Conservation (phyloP, 2,888 invertebrate species). For the Sisyra nigra region DNA sequence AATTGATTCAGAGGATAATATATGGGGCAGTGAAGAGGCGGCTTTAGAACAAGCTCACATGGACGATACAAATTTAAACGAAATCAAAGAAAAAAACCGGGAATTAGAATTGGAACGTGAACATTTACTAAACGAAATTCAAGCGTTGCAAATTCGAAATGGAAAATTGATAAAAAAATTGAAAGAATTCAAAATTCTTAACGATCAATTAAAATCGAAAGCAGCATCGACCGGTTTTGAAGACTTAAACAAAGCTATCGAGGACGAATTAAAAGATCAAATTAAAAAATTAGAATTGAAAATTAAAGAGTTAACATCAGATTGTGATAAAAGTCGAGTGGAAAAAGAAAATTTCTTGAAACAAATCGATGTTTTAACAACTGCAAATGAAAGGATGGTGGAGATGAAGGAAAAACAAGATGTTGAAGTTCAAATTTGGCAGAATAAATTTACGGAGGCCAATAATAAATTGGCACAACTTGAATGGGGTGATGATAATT, state of each 20-base stretch:
- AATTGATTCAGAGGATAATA: constrained; percentile 34
- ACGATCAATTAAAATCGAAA: constrained; percentile 39
- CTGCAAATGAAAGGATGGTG: constrained; percentile 58
- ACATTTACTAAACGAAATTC: constrained; percentile 41
- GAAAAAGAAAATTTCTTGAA: constrained; percentile 55
- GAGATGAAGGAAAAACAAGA: constrained; percentile 74
- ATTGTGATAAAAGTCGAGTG: constrained; percentile 38
- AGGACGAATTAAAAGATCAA: constrained; percentile 62
- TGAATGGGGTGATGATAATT: constrained; percentile 29
- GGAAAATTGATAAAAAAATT: constrained; percentile 69
- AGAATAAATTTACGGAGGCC: constrained; percentile 53
- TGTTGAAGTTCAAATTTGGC: constrained; percentile 54
- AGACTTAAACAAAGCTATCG: constrained; percentile 60
- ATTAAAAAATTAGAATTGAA: constrained; percentile 47
- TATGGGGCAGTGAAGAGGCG: constrained; percentile 36
- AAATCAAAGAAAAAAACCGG: constrained; percentile 40
- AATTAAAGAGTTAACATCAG: constrained; percentile 38
- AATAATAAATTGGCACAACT: constrained; percentile 44
- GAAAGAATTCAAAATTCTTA: constrained; percentile 60
- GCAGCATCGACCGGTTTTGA: constrained; percentile 34
- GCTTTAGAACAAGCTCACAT: constrained; percentile 30
- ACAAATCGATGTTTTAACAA: constrained; percentile 54
- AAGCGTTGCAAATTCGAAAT: constrained; percentile 49
- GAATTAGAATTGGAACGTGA: constrained; percentile 40
- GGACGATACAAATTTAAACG: constrained; percentile 27